These are phyloP conservation scores for Grammomys dolichurus DNA, from an alignment of 2,113 vertebrate species.

Conservation along the genomic window DNA sequence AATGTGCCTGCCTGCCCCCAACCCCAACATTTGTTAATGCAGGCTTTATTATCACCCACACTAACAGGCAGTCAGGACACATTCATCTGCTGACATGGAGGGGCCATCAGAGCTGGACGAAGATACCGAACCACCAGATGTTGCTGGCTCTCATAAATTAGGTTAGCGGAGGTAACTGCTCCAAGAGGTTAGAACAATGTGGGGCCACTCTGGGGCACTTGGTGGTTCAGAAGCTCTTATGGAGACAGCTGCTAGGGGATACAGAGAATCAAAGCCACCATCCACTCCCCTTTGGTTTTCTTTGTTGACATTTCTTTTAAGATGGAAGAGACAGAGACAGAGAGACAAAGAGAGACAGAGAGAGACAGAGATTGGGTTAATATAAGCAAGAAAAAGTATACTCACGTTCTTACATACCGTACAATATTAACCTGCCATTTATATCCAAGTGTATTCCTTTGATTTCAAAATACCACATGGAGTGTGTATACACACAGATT, in stretches of 20 bases:
- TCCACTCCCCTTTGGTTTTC: slow-evolving; percentile 70
- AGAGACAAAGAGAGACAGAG: slow-evolving; percentile 59
- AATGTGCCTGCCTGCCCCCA: slow-evolving; percentile 82
- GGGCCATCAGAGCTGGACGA: slow-evolving; percentile 82
- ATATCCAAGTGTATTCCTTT: neutral
- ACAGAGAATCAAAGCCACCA: slow-evolving; percentile 67
- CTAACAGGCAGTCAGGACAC: slow-evolving; percentile 86
- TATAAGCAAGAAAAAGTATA: slow-evolving; percentile 69
- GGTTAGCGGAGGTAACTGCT: slow-evolving; percentile 84
- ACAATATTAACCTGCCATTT: neutral
- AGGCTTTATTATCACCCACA: slow-evolving; percentile 90
- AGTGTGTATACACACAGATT: neutral
- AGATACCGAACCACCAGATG: slow-evolving; percentile 91
- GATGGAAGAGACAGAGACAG: neutral
- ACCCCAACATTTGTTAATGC: slow-evolving; percentile 82
- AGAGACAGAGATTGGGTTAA: slow-evolving; percentile 57
- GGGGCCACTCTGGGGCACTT: slow-evolving; percentile 71
- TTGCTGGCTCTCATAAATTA: slow-evolving; percentile 90
- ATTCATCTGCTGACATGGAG: slow-evolving; percentile 86
- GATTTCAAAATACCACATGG: neutral
- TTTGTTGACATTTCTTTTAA: slow-evolving; percentile 74
- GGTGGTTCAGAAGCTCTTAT: slow-evolving; percentile 38
- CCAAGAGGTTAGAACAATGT: slow-evolving; percentile 88
- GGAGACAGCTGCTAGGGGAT: slow-evolving; percentile 75
- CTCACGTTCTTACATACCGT: slow-evolving; percentile 60